Evolutionary conservation across 2,888 invertebrate species (phyloP).

Genomic region (Lasioglossum lativentre): DNA sequence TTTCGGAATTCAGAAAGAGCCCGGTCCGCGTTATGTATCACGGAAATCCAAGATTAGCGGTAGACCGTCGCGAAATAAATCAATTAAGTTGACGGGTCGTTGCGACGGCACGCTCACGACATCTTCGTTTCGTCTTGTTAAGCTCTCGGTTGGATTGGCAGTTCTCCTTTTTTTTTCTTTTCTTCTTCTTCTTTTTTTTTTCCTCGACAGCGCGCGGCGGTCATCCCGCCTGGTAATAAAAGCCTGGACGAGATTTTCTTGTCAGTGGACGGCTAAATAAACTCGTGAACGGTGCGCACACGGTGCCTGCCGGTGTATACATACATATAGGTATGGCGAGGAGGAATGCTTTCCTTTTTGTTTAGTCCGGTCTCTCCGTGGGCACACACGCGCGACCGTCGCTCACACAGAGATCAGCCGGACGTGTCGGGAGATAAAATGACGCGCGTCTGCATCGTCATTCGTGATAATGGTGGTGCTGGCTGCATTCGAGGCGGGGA

Average conservation of each 20-base stretch:
- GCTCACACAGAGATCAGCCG: constrained; percentile 51
- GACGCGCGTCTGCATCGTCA: constrained; percentile 79
- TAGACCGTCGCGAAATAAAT: constrained; percentile 62
- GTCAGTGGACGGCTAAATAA: constrained; percentile 72
- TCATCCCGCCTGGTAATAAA: constrained; percentile 62
- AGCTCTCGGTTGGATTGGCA: constrained; percentile 59
- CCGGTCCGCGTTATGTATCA: constrained; percentile 32
- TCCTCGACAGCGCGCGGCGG: neutral
- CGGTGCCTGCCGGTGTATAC: constrained; percentile 30
- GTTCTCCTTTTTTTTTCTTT: neutral
- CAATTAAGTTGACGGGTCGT: constrained; percentile 62
- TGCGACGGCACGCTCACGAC: constrained; percentile 31
- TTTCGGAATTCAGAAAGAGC: constrained; percentile 20
- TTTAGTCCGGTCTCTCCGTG: constrained; percentile 34
- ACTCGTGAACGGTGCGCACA: constrained; percentile 58
- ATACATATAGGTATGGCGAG: constrained; percentile 48
- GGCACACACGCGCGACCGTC: neutral
- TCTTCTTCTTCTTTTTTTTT: constrained; percentile 23
- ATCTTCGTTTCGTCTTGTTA: constrained; percentile 57
- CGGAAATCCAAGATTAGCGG: constrained; percentile 52
- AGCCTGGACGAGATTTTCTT: constrained; percentile 70
- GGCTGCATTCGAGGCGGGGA: constrained; percentile 39
- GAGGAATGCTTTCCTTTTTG: constrained; percentile 42
- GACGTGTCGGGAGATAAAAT: constrained; percentile 74
- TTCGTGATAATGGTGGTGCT: constrained; percentile 75